phyloP scores from a whole-genome alignment of 2,797 vertebrate genomes.

The Sebastes cheni region DNA sequence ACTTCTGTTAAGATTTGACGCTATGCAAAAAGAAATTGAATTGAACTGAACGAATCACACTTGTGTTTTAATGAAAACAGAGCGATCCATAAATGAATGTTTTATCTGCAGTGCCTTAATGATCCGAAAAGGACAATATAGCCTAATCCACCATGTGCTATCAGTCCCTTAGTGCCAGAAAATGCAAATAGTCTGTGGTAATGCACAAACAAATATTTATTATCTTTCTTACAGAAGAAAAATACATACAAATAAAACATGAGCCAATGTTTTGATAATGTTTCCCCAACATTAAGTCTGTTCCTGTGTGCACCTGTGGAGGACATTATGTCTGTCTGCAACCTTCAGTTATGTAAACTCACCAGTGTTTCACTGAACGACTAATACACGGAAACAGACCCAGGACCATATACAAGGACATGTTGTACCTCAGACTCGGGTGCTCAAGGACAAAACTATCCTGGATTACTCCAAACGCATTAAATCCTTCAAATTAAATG shows the following conservation, averaged over 20 bases:
- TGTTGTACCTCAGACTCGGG: neutral
- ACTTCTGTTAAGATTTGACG: too few relatives aligned
- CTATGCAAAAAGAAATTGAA: too few relatives aligned
- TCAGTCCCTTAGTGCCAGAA: neutral
- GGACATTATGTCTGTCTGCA: constrained; percentile 15
- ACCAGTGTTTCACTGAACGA: neutral
- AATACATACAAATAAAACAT: neutral
- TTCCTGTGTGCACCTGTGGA: neutral
- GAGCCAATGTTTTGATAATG: neutral
- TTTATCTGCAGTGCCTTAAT: neutral
- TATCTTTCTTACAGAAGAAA: neutral
- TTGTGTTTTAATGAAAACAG: rapidly evolving
- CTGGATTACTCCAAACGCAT: neutral
- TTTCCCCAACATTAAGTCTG: neutral
- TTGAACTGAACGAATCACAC: neutral
- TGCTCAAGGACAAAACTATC: neutral
- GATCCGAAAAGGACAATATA: neutral
- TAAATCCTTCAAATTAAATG: neutral
- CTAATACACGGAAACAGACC: neutral
- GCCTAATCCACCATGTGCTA: neutral
- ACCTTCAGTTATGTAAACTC: constrained; percentile 37
- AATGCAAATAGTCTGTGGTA: neutral
- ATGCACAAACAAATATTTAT: neutral
- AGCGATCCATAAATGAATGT: neutral
- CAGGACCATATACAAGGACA: neutral